Evolutionary conservation across 2,113 vertebrate species (phyloP), one percentile per base, ranked within the genome.

Genomic region (Myotis yumanensis): DNA sequence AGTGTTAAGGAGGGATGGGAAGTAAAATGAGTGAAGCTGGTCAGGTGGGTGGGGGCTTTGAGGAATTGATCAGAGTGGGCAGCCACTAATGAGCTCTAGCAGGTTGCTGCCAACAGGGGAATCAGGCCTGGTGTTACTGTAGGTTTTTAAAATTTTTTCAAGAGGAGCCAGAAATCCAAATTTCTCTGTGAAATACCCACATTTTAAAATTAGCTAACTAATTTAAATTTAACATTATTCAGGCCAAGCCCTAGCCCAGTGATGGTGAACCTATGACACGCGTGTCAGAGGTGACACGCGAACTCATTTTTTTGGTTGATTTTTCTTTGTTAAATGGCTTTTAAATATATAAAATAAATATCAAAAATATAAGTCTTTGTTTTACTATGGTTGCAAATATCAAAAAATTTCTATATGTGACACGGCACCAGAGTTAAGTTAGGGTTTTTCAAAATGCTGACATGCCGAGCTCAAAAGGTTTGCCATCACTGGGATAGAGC

Each of bases 181-280:
- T 92, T 88, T 90, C 72, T 89, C 57, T 64, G 32, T 90, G 90
- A 93, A 94, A 77, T 87, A 93, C 11, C 52, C 62, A 86, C 16
- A 57, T 59, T 91, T 93, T 83, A 84, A 86, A 96, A 94, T 69
- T 35, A 85, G 73, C 9, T 0, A 80, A 62, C 7, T 51, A 37
- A 77, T 20, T 84, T 43, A 92, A 84, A 62, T 76, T 68, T 52
- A 51, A 79, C 71, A 43, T 10, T 66, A 4, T 62, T 62, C 59
- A 25, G 59, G 57, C 23, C 57, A 59, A 64, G 5, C 28, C 62
- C 62, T 64, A 30, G 62, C 62, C 37, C 37, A 37, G 37, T 37
- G 37, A 37, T 37, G 37, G 37, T 3, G 37, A 37, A 37, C 37
- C 37, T 37, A 37, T 37, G 37, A 37, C 37, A 37, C 37, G 37